A percentile compares a stretch with the other conserved stretches of the same genome.
These are phyloP conservation scores for Aromia moschata DNA, from an alignment of 2,888 invertebrate species.

Conservation along the genomic window DNA sequence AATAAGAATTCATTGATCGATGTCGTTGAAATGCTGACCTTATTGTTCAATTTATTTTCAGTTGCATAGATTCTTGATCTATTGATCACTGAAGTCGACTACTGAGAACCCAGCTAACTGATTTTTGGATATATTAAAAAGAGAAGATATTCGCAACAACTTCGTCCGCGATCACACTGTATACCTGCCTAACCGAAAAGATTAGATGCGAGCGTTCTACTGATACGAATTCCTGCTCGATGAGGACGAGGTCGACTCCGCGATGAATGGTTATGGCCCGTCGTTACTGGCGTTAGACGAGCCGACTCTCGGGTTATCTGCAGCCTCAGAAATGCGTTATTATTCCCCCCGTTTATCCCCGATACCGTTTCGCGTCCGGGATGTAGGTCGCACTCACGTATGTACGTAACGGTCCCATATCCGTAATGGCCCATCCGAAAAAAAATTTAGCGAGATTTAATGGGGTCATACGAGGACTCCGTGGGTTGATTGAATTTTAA, in stretches of 20 bases:
- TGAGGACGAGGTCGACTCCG: conserved; percentile 42
- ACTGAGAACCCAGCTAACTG: too few relatives aligned
- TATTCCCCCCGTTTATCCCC: conserved; percentile 18
- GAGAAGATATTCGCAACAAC: too few relatives aligned
- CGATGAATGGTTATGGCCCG: conserved; percentile 51
- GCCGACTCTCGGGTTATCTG: conserved; percentile 45
- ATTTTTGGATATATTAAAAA: too few relatives aligned
- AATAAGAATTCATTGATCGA: too few relatives aligned
- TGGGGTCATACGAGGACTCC: background rate
- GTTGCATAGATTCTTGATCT: too few relatives aligned
- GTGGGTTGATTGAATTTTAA: conserved; percentile 7
- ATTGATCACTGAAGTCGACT: too few relatives aligned
- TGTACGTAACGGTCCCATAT: conserved; percentile 17
- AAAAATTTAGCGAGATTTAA: conserved; percentile 9
- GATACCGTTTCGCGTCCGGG: conserved; percentile 18
- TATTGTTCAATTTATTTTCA: too few relatives aligned
- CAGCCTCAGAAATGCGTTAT: conserved; percentile 36
- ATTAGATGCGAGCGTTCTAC: conserved; percentile 49
- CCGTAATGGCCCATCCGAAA: conserved; percentile 13
- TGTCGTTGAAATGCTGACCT: too few relatives aligned
- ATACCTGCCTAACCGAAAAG: too few relatives aligned
- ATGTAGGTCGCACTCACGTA: conserved; percentile 31
- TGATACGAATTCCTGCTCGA: conserved; percentile 48
- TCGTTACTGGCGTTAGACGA: conserved; percentile 49
- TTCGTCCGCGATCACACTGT: too few relatives aligned